Percentiles rank a stretch among this genome's conserved stretches.
Evolutionary conservation across 53 echinoderm and acorn worm genomes (phyloP).

Genomic region (Apostichopus leukothele): DNA sequence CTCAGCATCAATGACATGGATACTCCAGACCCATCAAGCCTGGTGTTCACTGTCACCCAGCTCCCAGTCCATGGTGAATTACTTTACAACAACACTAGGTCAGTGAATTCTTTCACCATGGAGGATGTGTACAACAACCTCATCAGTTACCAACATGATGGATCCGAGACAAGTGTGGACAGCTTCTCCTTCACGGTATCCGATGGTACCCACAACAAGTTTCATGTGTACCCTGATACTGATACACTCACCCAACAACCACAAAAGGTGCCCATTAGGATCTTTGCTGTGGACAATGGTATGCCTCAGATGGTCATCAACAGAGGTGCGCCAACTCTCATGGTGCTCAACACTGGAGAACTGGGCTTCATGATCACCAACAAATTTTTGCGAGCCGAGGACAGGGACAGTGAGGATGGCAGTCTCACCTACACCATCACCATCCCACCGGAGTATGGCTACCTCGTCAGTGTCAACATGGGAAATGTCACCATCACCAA

Average conservation of each 20-base stretch:
- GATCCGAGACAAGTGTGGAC: constrained; percentile 71
- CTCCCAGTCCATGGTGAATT: constrained; percentile 96
- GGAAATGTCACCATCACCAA: constrained; percentile 91
- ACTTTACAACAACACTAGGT: constrained; percentile 75
- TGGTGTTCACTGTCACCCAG: constrained; percentile 93
- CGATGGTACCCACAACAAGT: constrained; percentile 95
- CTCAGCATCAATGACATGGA: constrained; percentile 90
- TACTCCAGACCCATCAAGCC: constrained; percentile 65
- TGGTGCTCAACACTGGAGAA: constrained; percentile 70
- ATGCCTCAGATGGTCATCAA: constrained; percentile 94
- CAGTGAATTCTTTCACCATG: constrained; percentile 92
- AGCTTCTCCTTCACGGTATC: constrained; percentile 98
- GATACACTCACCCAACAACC: constrained; percentile 80
- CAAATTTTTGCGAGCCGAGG: constrained; percentile 95
- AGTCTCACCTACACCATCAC: constrained; percentile 81
- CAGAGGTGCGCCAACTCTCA: constrained; percentile 90
- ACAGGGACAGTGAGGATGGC: constrained; percentile 85
- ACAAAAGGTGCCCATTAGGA: constrained; percentile 78
- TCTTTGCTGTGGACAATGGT: constrained; percentile 89
- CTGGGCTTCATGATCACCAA: constrained; percentile 97
- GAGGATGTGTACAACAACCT: constrained; percentile 89
- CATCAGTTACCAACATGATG: constrained; percentile 99
- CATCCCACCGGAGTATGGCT: constrained; percentile 80
- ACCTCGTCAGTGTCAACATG: constrained; percentile 81
- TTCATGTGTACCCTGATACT: constrained; percentile 80